Base-by-base conservation (phyloP, 2,888 invertebrate species). In the Sphaerophoria taeniata region DNA sequence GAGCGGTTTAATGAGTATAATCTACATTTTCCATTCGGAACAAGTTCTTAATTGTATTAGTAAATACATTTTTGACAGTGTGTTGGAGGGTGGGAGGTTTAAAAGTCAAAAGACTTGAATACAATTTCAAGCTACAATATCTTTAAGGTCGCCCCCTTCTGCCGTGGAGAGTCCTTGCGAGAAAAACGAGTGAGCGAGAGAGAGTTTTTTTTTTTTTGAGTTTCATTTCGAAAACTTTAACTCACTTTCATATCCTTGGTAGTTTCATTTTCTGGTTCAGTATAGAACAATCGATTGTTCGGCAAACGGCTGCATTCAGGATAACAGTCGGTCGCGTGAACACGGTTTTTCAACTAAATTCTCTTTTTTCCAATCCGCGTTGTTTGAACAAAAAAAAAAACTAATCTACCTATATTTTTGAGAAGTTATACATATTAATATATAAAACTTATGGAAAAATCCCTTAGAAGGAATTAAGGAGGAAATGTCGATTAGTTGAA, bases 241-340 rank as follows among this genome's bases (percentile, higher is more conserved):
- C 65, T 65, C 65, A 49, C 49, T 65, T 65, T 49, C 36, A 65
- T 11, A 72, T 75, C 75, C 83, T 67, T 75, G 55, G 53, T 36
- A 16, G 31, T 69, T 71, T 71, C 78, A 78, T 78, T 83, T 78
- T 71, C 74, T 49, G 47, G 71, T 88, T 91, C 89, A 91, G 91
- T 91, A 90, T 90, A 90, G 90, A 90, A 90, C 90, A 90, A 90
- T 91, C 91, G 90, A 90, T 91, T 90, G 91, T 90, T 90, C 89
- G 91, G 89, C 90, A 91, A 90, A 84, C 84, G 84, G 75, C 72
- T 74, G 67, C 49, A 73, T 89, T 88, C 89, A 90, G 90, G 89
- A 89, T 88, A 89, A 87, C 88, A 89, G 89, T 90, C 90, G 90
- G 89, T 90, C 89, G 81, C 67, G 71, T 61, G 65, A 76, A 36